phyloP scores from a whole-genome alignment of 2,888 invertebrate species.

The Hedya salicella region DNA sequence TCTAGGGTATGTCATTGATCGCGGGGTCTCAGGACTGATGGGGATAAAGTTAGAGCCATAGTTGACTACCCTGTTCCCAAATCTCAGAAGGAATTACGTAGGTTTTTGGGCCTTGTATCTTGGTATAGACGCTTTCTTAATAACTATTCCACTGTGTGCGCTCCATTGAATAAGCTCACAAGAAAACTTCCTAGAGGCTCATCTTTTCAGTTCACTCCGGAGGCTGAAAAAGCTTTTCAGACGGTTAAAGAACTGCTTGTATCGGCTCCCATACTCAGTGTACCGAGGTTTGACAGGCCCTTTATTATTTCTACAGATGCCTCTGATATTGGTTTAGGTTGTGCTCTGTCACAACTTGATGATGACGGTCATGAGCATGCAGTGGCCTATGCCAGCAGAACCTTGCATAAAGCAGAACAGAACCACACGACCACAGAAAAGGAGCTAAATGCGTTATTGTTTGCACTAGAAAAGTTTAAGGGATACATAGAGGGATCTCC shows the following conservation, averaged over 20 bases:
- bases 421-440: not conserved
- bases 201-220: not conserved
- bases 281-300: not conserved
- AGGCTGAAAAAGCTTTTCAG: not conserved
- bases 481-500: not conserved
- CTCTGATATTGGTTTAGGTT: not conserved
- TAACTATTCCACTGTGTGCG: not conserved
- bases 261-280: not conserved
- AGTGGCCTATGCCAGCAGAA: slow-evolving; percentile 3
- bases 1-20: too few species aligned
- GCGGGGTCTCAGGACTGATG: too few species aligned
- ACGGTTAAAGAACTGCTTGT: not conserved
- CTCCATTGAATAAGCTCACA: slow-evolving; percentile 2
- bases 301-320: not conserved
- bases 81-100: not conserved
- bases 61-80: not conserved
- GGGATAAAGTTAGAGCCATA: not conserved
- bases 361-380: slow-evolving; percentile 6
- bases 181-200: not conserved
- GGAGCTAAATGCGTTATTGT: not conserved
- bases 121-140: not conserved
- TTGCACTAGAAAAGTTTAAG: not conserved
- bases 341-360: not conserved
- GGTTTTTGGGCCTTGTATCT: not conserved
- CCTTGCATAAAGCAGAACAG: not conserved